phyloP scores from a whole-genome alignment of 53 echinoderm and acorn worm species.

The Paelopatides confundens region DNA sequence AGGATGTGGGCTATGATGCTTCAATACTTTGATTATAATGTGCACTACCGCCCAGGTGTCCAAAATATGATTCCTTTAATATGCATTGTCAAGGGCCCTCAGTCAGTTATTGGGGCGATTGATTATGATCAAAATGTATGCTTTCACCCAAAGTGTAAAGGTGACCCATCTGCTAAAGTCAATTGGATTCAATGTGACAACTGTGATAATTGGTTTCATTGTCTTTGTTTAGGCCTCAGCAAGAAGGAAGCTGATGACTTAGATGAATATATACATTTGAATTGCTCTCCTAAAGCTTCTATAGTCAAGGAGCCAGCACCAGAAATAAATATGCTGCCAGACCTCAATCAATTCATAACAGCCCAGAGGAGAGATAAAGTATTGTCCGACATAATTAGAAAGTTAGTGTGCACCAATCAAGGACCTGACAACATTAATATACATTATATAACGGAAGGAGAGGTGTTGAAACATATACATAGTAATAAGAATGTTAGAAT shows the following conservation, averaged over 20 bases:
- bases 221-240: background rate
- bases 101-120: too few species aligned
- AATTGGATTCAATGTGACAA: conserved; percentile 67
- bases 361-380: background rate
- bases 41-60: conserved; percentile 59
- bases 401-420: too few species aligned
- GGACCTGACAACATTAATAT: too few species aligned
- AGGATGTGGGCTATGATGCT: conserved; percentile 59
- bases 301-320: too few species aligned
- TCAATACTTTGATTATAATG: conserved; percentile 52
- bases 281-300: too few species aligned
- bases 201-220: conserved; percentile 63
- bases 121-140: conserved; percentile 55
- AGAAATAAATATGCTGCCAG: too few species aligned
- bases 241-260: conserved; percentile 25
- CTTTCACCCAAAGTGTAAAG: conserved; percentile 1
- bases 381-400: background rate
- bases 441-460: too few species aligned
- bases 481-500: too few species aligned
- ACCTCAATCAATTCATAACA: background rate
- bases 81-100: background rate
- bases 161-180: conserved; percentile 8
- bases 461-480: too few species aligned
- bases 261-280: too few species aligned
- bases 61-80: conserved; percentile 36